Base-by-base conservation (phyloP, 1,140 invertebrate genomes). In the Orchesella cincta region DNA sequence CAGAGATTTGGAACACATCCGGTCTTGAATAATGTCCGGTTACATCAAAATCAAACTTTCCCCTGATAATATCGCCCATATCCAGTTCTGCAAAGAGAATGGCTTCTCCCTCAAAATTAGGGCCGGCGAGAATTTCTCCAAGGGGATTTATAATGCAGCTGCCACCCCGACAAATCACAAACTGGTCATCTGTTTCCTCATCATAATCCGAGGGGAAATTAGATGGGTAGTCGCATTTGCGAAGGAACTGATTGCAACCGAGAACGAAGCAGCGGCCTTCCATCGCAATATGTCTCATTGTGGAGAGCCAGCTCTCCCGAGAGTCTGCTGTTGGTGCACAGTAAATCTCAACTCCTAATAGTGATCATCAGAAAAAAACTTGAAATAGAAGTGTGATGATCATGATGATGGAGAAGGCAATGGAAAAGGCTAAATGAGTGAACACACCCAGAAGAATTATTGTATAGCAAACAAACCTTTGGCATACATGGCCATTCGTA, bases 251-350 rank as follows among this genome's bases (percentile, higher is more conserved):
- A 62, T 78, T 78, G 36, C 79, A 80, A 29, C 76, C 77, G 1
- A 80, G 46, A 28, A 80, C 76, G 71, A 80, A 80, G 67, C 79
- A 80, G 1, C 79, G 74, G 0, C 79, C 79, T 78, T 80, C 79
- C 23, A 78, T 36, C 1, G 79, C 79, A 70, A 80, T 80, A 34
- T 80, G 79, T 16, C 71, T 28, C 57, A 80, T 75, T 36, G 79
- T 76, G 1, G 64, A n/a, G 23, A 52, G 62, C 79, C 79, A 80
- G 18, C 36, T 52, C 3, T 80, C 79, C 5, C 73, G 36, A 8
- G 54, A 64, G 57, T 80, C 79, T 18, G 79, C 79, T 23, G 78
- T 80, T 26, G 79, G 76, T 1, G 79, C 79, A 67, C 64, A 76
- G 36, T 80, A 80, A 33, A 80, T 80, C 74, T 80, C 76, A 71